A percentile compares a stretch with the other conserved stretches of the same genome.
phyloP scores from a whole-genome alignment of 2,888 invertebrate genomes.

The Erebia epiphron region DNA sequence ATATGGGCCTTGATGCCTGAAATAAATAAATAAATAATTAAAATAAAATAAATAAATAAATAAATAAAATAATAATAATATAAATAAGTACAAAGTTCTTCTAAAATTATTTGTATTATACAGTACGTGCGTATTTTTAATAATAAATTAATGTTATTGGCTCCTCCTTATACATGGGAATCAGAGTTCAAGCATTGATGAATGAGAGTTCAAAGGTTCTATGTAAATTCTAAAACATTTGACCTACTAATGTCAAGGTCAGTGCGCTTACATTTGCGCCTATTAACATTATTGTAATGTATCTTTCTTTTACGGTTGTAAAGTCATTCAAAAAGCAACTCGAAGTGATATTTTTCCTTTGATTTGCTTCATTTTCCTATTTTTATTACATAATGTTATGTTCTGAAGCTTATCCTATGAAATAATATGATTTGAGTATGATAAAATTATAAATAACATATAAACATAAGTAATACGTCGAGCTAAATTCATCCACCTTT shows the following conservation, averaged over 20 bases:
- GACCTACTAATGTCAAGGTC: slow-evolving; percentile 22
- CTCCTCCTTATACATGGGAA: background rate
- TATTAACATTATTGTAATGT: background rate
- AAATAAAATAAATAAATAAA: no score
- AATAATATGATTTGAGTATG: no score
- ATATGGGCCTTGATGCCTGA: no score
- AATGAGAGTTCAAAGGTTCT: slow-evolving; percentile 18
- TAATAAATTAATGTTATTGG: slow-evolving; percentile 9
- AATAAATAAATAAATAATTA: no score
- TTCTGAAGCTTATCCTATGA: no score
- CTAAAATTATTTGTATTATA: background rate
- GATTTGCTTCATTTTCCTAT: no score
- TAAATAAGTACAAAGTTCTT: background rate
- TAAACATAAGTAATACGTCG: no score
- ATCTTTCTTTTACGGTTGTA: background rate
- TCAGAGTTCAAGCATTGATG: slow-evolving; percentile 13
- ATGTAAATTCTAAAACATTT: slow-evolving; percentile 1
- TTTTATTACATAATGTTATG: no score
- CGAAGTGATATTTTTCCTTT: no score
- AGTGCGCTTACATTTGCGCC: background rate
- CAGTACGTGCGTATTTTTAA: background rate
- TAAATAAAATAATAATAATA: no score
- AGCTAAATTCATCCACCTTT: no score
- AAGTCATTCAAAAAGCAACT: background rate
- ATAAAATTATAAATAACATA: no score